These are phyloP conservation scores for Gastrophysa polygoni DNA, from an alignment of 2,888 invertebrate genomes.

Conservation along the genomic window DNA sequence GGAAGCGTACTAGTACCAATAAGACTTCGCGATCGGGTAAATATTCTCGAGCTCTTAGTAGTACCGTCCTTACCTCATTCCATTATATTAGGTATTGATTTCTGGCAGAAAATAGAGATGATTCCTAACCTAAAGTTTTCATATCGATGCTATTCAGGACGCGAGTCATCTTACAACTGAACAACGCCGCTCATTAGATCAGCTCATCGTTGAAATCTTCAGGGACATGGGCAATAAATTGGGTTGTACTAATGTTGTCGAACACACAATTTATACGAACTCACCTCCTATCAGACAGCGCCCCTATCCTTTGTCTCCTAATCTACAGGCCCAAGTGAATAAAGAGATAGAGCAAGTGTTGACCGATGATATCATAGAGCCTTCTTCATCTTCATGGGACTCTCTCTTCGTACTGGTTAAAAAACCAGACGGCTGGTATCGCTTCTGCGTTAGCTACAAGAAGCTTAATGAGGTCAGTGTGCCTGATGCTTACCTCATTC, in stretches of 20 bases:
- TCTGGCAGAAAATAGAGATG: constrained; percentile 22
- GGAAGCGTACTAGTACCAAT: constrained; percentile 17
- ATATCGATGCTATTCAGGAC: background rate
- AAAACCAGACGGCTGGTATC: constrained; percentile 43
- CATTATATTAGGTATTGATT: constrained; percentile 21
- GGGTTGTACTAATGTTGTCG: constrained; percentile 26
- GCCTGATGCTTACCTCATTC: constrained; percentile 21
- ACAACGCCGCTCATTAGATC: background rate
- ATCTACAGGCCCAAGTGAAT: constrained; percentile 19
- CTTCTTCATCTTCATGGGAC: constrained; percentile 45
- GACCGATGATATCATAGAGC: constrained; percentile 37
- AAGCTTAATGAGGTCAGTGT: constrained; percentile 35
- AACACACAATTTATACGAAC: constrained; percentile 20
- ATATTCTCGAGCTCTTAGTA: constrained; percentile 18
- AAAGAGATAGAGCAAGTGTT: constrained; percentile 37
- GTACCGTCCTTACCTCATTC: constrained; percentile 17
- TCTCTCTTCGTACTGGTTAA: constrained; percentile 38
- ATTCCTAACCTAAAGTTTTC: constrained; percentile 14
- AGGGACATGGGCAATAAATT: background rate
- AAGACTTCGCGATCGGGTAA: constrained; percentile 2
- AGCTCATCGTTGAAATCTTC: constrained; percentile 22
- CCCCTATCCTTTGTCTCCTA: constrained; percentile 26
- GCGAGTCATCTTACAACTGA: background rate
- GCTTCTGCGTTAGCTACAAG: constrained; percentile 41
- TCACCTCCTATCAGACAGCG: constrained; percentile 29